phyloP scores from a whole-genome alignment of 64 coral and sea anemone species.

The Porites australiensis region DNA sequence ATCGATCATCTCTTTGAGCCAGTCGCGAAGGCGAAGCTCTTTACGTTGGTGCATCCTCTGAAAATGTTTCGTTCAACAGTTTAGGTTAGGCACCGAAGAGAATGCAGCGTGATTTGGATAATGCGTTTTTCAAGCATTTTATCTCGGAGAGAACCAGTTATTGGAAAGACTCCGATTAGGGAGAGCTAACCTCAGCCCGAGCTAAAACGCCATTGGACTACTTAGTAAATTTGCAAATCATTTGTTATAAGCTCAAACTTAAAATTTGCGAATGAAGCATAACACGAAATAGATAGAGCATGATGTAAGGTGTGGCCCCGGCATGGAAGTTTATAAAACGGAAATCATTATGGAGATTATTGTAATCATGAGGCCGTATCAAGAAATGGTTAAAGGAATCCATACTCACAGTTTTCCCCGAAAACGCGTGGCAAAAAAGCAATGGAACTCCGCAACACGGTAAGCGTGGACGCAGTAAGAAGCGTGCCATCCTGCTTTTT shows the following conservation, averaged over 20 bases:
- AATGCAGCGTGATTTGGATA: too few species aligned
- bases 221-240: neutral
- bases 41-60: slow-evolving; percentile 35
- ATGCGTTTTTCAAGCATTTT: too few species aligned
- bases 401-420: slow-evolving; percentile 22
- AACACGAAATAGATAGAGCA: neutral
- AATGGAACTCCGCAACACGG: neutral
- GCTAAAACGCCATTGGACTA: neutral
- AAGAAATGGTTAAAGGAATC: neutral
- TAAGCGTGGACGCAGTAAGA: neutral
- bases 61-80: neutral
- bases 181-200: too few species aligned
- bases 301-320: neutral
- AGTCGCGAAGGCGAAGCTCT: slow-evolving; percentile 29
- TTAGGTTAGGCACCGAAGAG: too few species aligned
- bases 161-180: neutral
- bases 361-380: neutral
- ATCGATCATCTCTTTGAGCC: slow-evolving; percentile 21
- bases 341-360: slow-evolving; percentile 2
- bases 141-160: too few species aligned
- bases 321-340: neutral
- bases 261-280: neutral
- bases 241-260: neutral
- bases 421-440: neutral
- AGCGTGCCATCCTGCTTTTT: slow-evolving; percentile 15